A percentile compares a stretch with the other conserved stretches of the same genome.
Evolutionary conservation across 2,888 invertebrate species (phyloP).

Genomic region (Drosophila testacea): DNA sequence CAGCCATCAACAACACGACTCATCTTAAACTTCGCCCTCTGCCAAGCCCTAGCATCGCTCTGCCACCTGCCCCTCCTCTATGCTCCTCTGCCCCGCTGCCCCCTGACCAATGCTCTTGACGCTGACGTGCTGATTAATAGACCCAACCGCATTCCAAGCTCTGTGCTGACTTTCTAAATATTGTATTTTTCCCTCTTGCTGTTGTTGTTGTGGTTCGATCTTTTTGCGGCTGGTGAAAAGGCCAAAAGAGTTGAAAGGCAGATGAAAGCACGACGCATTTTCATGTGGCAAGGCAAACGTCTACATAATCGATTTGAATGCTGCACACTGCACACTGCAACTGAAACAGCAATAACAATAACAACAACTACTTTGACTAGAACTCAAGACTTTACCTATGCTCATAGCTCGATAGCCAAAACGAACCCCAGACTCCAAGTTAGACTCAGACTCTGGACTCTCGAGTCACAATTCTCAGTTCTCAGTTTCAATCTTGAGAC

Average conservation of each 20-base stretch:
- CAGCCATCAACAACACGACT: slow-evolving; percentile 69
- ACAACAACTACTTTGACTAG: slow-evolving; percentile 2
- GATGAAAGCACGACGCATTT: slow-evolving; percentile 44
- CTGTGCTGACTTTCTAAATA: slow-evolving; percentile 76
- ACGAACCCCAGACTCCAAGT: slow-evolving; percentile 37
- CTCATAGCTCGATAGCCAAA: slow-evolving; percentile 8
- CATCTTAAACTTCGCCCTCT: slow-evolving; percentile 56
- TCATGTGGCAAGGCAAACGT: slow-evolving; percentile 54
- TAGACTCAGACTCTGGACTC: slow-evolving; percentile 40
- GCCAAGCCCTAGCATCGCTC: slow-evolving; percentile 18
- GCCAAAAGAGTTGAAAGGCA: slow-evolving; percentile 25
- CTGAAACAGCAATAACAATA: slow-evolving; percentile 9
- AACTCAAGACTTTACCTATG: slow-evolving; percentile 10
- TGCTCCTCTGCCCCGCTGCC: not conserved
- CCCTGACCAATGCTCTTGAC: not conserved
- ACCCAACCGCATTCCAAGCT: slow-evolving; percentile 79
- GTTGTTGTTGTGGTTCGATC: slow-evolving; percentile 28
- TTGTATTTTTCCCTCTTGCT: slow-evolving; percentile 38
- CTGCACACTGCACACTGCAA: slow-evolving; percentile 30
- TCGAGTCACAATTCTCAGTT: slow-evolving; percentile 22
- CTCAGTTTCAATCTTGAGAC: slow-evolving; percentile 52
- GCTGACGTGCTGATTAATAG: slow-evolving; percentile 79
- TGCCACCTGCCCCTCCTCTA: not conserved
- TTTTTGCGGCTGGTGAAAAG: slow-evolving; percentile 55
- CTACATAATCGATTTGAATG: slow-evolving; percentile 77